A percentile compares a stretch with the other conserved stretches of the same genome.
Conservation (phyloP, 2,888 invertebrate species). For the Pardosa pseudoannulata region DNA sequence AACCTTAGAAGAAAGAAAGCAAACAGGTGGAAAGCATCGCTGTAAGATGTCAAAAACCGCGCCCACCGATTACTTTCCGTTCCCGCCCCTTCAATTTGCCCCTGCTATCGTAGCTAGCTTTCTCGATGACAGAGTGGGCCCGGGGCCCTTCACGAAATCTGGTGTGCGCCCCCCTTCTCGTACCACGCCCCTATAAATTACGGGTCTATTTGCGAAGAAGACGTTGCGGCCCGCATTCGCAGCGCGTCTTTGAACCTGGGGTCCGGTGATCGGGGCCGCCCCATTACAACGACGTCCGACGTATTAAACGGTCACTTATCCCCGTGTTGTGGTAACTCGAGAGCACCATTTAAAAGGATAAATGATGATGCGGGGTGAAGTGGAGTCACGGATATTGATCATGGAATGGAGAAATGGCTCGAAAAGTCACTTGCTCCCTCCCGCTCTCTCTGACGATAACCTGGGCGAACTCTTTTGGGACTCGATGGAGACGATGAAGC, state of each 20-base stretch:
- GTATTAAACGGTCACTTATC: slow-evolving; percentile 11
- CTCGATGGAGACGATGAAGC: too few species aligned
- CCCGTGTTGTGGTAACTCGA: slow-evolving; percentile 5
- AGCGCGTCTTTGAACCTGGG: too few species aligned
- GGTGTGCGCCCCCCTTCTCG: too few species aligned
- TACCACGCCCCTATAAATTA: slow-evolving; percentile 27
- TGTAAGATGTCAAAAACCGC: slow-evolving; percentile 30
- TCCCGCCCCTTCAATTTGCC: slow-evolving; percentile 22
- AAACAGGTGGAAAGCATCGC: background rate
- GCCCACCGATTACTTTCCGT: slow-evolving; percentile 16
- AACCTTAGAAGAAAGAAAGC: background rate
- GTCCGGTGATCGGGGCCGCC: background rate
- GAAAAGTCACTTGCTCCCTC: too few species aligned
- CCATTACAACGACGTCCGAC: background rate
- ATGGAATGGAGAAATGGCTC: background rate
- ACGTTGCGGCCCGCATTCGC: background rate
- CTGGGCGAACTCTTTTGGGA: too few species aligned
- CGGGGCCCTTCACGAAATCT: background rate
- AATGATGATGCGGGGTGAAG: slow-evolving; percentile 2
- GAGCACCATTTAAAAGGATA: slow-evolving; percentile 1
- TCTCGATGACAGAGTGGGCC: slow-evolving; percentile 26
- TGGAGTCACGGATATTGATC: background rate
- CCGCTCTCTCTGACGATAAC: too few species aligned
- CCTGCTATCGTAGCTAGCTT: background rate
- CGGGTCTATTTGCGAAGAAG: background rate